Conservation (phyloP, 92 coral and sea anemone genomes). For the Umimayanthus chanpuru region DNA sequence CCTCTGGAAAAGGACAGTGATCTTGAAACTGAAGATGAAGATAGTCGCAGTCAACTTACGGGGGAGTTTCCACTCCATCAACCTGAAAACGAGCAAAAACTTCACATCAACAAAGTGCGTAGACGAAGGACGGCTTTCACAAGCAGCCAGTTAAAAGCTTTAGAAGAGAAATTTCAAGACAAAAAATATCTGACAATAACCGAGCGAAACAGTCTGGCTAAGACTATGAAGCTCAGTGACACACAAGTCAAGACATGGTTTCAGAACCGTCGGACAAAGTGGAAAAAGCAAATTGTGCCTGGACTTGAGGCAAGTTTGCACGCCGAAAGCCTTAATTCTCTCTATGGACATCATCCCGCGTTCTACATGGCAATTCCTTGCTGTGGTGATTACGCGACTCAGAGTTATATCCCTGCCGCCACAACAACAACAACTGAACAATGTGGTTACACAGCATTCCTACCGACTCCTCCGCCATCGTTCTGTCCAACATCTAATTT, state of each 20-base stretch:
- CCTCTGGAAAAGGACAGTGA: constrained; percentile 38
- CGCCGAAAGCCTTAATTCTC: constrained; percentile 62
- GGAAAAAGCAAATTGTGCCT: constrained; percentile 97
- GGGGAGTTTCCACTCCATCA: constrained; percentile 20
- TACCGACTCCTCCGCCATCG: constrained; percentile 70
- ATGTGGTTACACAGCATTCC: constrained; percentile 24
- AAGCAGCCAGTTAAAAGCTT: constrained; percentile 89
- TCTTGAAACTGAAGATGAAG: constrained; percentile 22
- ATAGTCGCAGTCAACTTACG: not conserved
- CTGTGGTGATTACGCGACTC: constrained; percentile 56
- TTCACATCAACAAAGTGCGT: constrained; percentile 78
- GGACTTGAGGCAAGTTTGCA: constrained; percentile 79
- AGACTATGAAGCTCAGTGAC: constrained; percentile 86
- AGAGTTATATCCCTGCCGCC: constrained; percentile 19
- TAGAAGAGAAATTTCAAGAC: constrained; percentile 96
- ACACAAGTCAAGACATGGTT: constrained; percentile 99
- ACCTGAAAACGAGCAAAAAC: constrained; percentile 26
- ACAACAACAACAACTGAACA: constrained; percentile 22
- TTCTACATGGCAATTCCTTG: constrained; percentile 49
- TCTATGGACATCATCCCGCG: constrained; percentile 63
- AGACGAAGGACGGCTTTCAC: constrained; percentile 95
- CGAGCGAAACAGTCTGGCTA: constrained; percentile 93
- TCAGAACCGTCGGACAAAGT: constrained; percentile 94
- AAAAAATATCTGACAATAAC: constrained; percentile 96
- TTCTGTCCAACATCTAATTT: constrained; percentile 91